Base-by-base conservation (phyloP, 2,797 vertebrate genomes). In the Thripadectes ignobilis region DNA sequence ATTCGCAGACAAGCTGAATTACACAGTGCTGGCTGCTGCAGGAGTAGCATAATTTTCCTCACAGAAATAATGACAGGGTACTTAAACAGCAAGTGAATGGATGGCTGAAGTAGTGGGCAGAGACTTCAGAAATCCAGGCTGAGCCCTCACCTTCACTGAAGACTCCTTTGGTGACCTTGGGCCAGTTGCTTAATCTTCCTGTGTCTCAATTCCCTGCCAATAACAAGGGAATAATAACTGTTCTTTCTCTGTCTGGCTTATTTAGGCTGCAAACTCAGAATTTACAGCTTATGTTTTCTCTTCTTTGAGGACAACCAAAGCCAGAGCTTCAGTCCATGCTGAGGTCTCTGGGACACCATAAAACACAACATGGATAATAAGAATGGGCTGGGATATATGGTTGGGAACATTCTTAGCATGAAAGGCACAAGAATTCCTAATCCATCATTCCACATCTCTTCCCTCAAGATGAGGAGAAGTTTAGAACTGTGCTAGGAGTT, bases 1-100 rank as follows among this genome's bases (percentile, higher is more conserved):
- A 80, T 88, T 96, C 74, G 79, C 82, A 94, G 90, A 95, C 94
- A 95, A n/a, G 95, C 79, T 63, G 94, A 95, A 95, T 95, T 82
- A 76, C 92, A 91, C 77, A 51, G 91, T 77, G 32, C 87, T 82
- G 86, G 72, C 94, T 95, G 93, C 94, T 88, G 86, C 72, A 85
- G 77, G 63, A 93, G 79, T 66, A 80, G 93, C 85, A 71, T 88
- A 82, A 95, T 95, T 95, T 85, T 49, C 93, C 77, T 78, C 92
- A 59, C 51, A 59, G 93, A 71, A 92, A 84, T 95, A 93, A 96
- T 93, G 96, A 91, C 93, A 93, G 89, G 69, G 79, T 88, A 48
- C 95, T 94, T 92, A 88, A 92, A 89, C 88, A 92, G 85, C 82
- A 84, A 93, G 55, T 49, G 78, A 83, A 91, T 52, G 89, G 92